Base-by-base conservation (phyloP, 1,140 invertebrate species). In the Apis dorsata region DNA sequence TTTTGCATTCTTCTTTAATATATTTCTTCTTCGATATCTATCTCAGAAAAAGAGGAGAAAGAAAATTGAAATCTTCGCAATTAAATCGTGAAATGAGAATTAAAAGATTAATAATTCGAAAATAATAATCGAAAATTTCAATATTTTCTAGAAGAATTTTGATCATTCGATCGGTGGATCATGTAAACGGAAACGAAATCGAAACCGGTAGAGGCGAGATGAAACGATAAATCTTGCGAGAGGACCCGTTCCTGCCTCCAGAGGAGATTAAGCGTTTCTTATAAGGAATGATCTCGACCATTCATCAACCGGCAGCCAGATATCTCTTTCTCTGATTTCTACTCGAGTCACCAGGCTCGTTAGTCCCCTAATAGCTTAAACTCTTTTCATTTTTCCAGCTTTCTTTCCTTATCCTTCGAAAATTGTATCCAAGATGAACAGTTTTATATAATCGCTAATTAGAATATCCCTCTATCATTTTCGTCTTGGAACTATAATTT, bases 191-290 rank as follows among this genome's bases (percentile, higher is more conserved):
- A 60, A 76, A 81, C 68, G 79, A 85, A 74, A 85, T 86, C 69
- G 84, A 76, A 74, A 81, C 70, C 59, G 79, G 83, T 55, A 74
- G 68, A 65, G 66, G 8, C 69, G 69, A 85, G 84, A 82, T 70
- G 79, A 74, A 78, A 85, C 72, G 84, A 86, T 85, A 86, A 86
- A 85, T 86, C 84, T 85, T 57, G 57, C 72, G 77, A 85, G 69
- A 78, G 62, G 84, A 82, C 75, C 73, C 83, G 77, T 81, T 81
- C 49, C 60, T 63, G 49, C 73, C 1, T 12, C 44, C 15, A 59
- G 80, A 57, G n/a, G 59, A 86, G 84, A 86, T 85, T 86, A 86
- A 86, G 57, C 73, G 85, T 79, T 82, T 86, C 85, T 81, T 86
- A 73, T 73, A 77, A 82, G 79, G 69, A 72, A 51, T 60, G 74